Evolutionary conservation across 92 coral and sea anemone genomes (phyloP).

Genomic region (Phenganax stokvisi): DNA sequence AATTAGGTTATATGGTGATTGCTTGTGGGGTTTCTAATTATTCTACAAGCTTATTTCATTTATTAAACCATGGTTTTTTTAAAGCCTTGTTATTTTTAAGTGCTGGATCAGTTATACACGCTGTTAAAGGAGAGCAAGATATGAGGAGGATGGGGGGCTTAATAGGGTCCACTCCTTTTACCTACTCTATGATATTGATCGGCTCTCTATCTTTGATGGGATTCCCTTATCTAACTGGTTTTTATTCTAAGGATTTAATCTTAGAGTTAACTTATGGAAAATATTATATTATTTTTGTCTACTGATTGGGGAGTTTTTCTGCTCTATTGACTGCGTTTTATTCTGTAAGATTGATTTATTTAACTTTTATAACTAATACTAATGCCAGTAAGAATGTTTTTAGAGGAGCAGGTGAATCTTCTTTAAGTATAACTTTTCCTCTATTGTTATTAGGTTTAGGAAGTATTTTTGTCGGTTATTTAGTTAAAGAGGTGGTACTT

Average conservation of each 20-base stretch:
- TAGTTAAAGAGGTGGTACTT: constrained; percentile 58
- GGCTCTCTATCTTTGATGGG: constrained; percentile 71
- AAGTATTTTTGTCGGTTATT: constrained; percentile 73
- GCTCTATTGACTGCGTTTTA: constrained; percentile 69
- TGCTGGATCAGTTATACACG: constrained; percentile 75
- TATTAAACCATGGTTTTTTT: constrained; percentile 69
- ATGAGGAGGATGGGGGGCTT: constrained; percentile 74
- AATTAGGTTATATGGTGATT: constrained; percentile 78
- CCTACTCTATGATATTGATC: constrained; percentile 55
- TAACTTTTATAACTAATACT: constrained; percentile 65
- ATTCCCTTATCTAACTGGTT: constrained; percentile 72
- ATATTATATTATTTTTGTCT: constrained; percentile 62
- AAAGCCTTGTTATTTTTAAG: constrained; percentile 69
- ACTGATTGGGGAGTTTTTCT: constrained; percentile 64
- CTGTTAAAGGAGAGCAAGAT: constrained; percentile 64
- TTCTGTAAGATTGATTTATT: constrained; percentile 64
- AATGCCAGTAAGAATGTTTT: constrained; percentile 23
- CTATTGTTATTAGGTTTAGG: constrained; percentile 62
- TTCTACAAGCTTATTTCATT: constrained; percentile 56
- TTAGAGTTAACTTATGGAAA: constrained; percentile 64
- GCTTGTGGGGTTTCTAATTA: constrained; percentile 66
- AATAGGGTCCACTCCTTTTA: constrained; percentile 51
- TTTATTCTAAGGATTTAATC: constrained; percentile 73
- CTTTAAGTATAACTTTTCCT: constrained; percentile 57
- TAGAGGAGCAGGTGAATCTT: constrained; percentile 58